phyloP scores from a whole-genome alignment of 2,797 vertebrate species.

The Micromesistius poutassou region DNA sequence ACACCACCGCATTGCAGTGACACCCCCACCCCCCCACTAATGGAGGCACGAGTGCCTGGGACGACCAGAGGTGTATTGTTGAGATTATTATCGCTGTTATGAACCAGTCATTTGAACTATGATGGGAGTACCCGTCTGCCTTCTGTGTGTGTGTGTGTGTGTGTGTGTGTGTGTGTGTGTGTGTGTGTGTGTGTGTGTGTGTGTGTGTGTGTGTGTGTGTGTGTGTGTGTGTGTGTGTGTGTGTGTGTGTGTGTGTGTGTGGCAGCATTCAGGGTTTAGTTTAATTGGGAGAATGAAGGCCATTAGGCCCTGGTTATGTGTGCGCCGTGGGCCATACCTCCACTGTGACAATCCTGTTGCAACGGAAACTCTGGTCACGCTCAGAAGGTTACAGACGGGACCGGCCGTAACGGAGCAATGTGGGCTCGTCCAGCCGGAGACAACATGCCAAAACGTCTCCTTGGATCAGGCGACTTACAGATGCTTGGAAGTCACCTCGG shows the following conservation, averaged over 20 bases:
- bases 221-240: too few relatives aligned
- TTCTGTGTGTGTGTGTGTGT: not conserved
- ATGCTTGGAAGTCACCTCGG: conserved; percentile 19
- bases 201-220: not conserved
- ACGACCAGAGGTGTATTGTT: not conserved
- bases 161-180: too few relatives aligned
- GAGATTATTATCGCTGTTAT: not conserved
- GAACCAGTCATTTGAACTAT: not conserved
- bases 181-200: too few relatives aligned
- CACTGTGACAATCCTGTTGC: not conserved
- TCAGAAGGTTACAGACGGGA: not conserved
- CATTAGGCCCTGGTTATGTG: not conserved
- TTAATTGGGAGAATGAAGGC: conserved; percentile 32
- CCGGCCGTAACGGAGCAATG: conserved; percentile 9
- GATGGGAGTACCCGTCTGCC: not conserved
- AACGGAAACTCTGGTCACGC: not conserved
- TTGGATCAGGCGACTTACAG: conserved; percentile 4
- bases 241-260: too few relatives aligned
- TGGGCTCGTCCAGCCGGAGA: conserved; percentile 17
- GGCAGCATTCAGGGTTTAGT: not conserved
- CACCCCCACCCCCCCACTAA: not conserved
- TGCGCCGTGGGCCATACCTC: not conserved
- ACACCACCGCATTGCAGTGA: not conserved
- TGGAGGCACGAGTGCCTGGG: not conserved
- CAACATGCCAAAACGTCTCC: conserved; percentile 18